Evolutionary conservation across 37 sponge, comb jelly and placozoan species (phyloP), one percentile per base, ranked within the genome.

Genomic region (Halisarca cf. caerulea): DNA sequence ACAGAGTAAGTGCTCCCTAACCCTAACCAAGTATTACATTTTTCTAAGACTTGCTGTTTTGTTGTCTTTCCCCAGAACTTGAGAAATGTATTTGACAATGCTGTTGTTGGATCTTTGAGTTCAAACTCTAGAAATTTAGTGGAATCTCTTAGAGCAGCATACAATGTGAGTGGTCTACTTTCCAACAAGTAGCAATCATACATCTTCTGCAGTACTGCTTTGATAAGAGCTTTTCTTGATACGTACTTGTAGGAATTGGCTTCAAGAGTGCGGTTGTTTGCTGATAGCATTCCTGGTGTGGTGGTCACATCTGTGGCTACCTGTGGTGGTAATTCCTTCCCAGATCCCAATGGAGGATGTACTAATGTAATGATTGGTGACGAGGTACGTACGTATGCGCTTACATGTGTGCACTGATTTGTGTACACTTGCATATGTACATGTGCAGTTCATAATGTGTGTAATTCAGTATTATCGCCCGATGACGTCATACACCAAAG

Each of bases 1-100:
- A 74, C 24, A 20, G 42, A 41, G 77, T 74, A 17, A 41, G 77
- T 39, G 42, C 64, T n/a, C n/a, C n/a, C n/a, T n/a, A n/a, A n/a
- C n/a, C n/a, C n/a, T n/a, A n/a, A n/a, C n/a, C n/a, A n/a, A n/a
- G n/a, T n/a, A n/a, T n/a, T n/a, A n/a, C n/a, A n/a, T n/a, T n/a
- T n/a, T n/a, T n/a, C n/a, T n/a, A n/a, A n/a, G 11, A 20, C 57
- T 59, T 2, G 23, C 60, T 8, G 4, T 59, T 3, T 17, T 27
- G 25, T n/a, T n/a, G n/a, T n/a, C n/a, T 69, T 2, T 41, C 8
- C 36, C 17, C 24, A 74, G 77, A 2, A 8, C 39, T 38, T 74
- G 77, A 39, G 45, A 40, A 41, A 6, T 2, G 77, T 74, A n/a
- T 74, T 74, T 43, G 77, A 74, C 77, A 74, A 74, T 74, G 77